Evolutionary conservation across 2,113 vertebrate species (phyloP), one percentile per base, ranked within the genome.

Genomic region (Clarias macrocephalus): DNA sequence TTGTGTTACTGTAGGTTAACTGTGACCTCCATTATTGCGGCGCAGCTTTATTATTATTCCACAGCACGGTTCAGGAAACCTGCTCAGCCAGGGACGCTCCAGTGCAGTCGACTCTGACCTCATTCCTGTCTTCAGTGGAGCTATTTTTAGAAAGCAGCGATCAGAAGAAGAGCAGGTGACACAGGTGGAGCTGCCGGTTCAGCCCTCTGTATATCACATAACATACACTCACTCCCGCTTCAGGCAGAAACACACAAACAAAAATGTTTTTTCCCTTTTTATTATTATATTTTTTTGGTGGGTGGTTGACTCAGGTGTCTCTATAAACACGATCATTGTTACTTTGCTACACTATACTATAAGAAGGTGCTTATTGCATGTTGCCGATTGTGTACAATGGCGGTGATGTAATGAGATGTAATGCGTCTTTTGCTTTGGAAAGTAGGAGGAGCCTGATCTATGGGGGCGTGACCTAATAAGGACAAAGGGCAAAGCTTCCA

Each of bases 401-500:
- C 5, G 5, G 23, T 77, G 25, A 57, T 80, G n/a, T 19, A 80
- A 57, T 10, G 28, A 59, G 18, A 30, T 80, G 28, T 11, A 80
- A 57, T 30, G 13, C n/a, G 28, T 57, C 6, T 28, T 10, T 59
- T 59, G 8, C 25, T 30, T 33, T 59, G 54, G 30, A 72, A 77
- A 75, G 12, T 16, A 16, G 70, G 70, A 57, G 37, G 48, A 76
- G 80, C 33, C 84, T 88, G 90, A 1, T 75, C 11, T 4, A 66
- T 21, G 18, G 37, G 48, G n/a, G 75, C 25, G 12, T 56, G 75
- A 9, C 48, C 25, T 54, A 28, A 56, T 56, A 77, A 28, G 15
- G 75, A 56, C 25, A 57, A 37, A n/a, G 62, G 68, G 80, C 83
- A 88, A 85, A 86, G 88, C 80, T 88, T 91, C 90, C 88, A 91